Evolutionary conservation across 2,113 vertebrate species (phyloP).

Genomic region (Coturnix japonica): DNA sequence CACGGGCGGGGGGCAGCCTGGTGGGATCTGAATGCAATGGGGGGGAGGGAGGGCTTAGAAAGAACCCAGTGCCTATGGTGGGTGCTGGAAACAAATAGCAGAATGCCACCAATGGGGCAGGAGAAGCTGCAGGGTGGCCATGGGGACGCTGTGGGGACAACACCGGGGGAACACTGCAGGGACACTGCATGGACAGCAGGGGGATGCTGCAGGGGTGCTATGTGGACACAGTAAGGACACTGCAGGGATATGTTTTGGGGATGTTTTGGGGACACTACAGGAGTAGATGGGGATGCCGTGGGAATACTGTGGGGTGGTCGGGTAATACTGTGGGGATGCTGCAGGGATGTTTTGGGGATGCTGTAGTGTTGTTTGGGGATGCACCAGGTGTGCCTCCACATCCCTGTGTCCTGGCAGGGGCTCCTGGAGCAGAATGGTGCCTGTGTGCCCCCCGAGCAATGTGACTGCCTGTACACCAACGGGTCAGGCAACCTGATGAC

Average conservation of each 20-base stretch:
- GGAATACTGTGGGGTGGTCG: not conserved
- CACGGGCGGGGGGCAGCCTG: not conserved
- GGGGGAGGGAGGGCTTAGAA: not conserved
- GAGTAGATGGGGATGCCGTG: not conserved
- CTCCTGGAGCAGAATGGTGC: constrained; percentile 82
- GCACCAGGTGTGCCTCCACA: not conserved
- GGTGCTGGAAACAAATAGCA: too few species aligned
- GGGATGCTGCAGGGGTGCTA: not conserved
- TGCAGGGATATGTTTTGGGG: not conserved
- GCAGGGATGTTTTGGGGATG: too few species aligned
- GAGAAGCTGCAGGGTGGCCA: too few species aligned
- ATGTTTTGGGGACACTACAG: not conserved
- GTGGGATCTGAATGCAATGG: not conserved
- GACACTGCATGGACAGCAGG: not conserved
- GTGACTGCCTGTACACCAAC: constrained; percentile 80
- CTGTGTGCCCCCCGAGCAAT: constrained; percentile 78
- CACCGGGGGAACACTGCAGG: not conserved
- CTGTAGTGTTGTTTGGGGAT: not conserved
- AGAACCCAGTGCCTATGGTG: too few species aligned
- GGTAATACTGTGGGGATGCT: not conserved
- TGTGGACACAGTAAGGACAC: not conserved
- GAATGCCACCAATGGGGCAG: not conserved
- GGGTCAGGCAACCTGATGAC: constrained; percentile 36
- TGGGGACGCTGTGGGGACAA: not conserved
- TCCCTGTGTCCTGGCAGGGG: constrained; percentile 70